These are phyloP conservation scores for Gopherus evgoodei DNA, from an alignment of 2,113 vertebrate genomes.

Conservation along the genomic window DNA sequence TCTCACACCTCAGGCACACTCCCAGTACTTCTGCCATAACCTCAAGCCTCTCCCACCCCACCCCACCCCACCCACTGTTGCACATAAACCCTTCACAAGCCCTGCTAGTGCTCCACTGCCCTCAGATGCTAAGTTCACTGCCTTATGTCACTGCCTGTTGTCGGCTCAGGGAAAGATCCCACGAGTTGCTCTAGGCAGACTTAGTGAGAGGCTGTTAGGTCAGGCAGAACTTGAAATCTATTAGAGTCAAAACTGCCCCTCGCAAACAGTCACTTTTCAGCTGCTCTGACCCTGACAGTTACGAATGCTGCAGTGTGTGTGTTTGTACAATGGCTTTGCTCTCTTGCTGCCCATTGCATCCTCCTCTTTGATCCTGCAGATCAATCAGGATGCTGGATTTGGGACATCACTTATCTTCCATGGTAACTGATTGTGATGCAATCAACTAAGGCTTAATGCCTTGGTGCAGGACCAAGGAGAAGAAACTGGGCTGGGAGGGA, in stretches of 20 bases:
- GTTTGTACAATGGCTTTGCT: neutral
- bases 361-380: accelerated
- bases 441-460: neutral
- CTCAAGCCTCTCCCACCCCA: neutral
- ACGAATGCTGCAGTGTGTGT: neutral
- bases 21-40: neutral
- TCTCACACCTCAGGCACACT: neutral
- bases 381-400: neutral
- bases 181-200: neutral
- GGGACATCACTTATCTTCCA: neutral
- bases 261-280: neutral
- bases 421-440: neutral
- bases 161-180: neutral
- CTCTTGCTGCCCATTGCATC: neutral
- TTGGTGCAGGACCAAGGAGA: neutral
- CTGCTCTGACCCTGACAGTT: neutral
- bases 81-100: neutral
- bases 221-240: neutral
- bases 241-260: neutral
- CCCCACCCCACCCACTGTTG: neutral
- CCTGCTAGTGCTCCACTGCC: accelerated
- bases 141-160: neutral
- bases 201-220: neutral
- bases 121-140: neutral
- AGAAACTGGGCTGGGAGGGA: neutral